Percentiles rank a stretch among this genome's conserved stretches.
Conservation (phyloP, 1,140 invertebrate species). For the Drosophila insularis region DNA sequence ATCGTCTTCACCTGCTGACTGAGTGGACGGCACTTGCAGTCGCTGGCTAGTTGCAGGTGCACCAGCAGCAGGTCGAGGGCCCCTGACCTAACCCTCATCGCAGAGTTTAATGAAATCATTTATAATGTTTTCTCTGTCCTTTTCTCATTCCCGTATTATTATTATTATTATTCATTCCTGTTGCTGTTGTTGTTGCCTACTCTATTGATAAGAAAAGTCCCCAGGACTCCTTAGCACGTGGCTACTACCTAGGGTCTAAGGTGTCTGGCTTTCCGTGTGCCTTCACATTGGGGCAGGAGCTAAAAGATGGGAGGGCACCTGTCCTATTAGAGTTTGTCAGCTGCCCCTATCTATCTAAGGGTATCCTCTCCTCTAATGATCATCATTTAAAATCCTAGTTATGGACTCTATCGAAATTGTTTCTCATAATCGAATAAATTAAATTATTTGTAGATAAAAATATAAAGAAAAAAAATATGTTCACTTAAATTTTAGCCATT, state of each 20-base stretch:
- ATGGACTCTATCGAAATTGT: no score
- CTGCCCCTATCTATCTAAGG: conserved; percentile 2
- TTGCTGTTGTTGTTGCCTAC: conserved; percentile 19
- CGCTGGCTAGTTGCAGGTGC: conserved; percentile 38
- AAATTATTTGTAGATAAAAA: no score
- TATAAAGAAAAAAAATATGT: not conserved
- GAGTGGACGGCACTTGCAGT: not conserved
- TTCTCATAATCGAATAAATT: no score
- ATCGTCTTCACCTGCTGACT: conserved; percentile 47
- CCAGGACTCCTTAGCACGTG: conserved; percentile 50
- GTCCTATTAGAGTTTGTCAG: not conserved
- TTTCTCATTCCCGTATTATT: conserved; percentile 22
- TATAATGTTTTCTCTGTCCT: conserved; percentile 63
- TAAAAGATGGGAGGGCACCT: not conserved
- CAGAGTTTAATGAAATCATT: conserved; percentile 70
- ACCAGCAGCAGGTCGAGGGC: conserved; percentile 10
- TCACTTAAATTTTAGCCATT: not conserved
- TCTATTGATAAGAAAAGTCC: conserved; percentile 44
- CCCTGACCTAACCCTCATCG: conserved; percentile 41
- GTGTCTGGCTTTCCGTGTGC: not conserved
- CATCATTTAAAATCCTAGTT: no score
- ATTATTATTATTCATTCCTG: conserved; percentile 23
- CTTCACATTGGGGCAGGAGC: not conserved
- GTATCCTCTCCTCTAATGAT: not conserved
- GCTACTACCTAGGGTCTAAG: conserved; percentile 30